phyloP scores from a whole-genome alignment of 2,888 invertebrate genomes.

The Drosophila histrio region DNA sequence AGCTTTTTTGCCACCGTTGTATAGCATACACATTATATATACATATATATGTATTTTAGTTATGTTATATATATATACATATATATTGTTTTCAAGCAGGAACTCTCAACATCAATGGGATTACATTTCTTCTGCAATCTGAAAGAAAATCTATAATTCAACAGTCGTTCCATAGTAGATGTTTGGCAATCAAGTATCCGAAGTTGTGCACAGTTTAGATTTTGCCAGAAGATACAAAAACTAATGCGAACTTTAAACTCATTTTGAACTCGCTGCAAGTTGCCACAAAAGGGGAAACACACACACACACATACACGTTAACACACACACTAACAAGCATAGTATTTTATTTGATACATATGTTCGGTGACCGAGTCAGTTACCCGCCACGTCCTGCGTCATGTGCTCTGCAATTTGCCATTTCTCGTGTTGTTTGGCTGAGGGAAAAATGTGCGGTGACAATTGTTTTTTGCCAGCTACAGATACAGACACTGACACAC shows the following conservation, averaged over 20 bases:
- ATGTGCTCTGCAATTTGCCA: slow-evolving; percentile 65
- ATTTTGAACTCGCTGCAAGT: slow-evolving; percentile 51
- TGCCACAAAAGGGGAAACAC: slow-evolving; percentile 17
- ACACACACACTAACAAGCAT: slow-evolving; percentile 1
- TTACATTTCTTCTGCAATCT: slow-evolving; percentile 1
- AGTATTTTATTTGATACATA: slow-evolving; percentile 37
- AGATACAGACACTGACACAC: slow-evolving; percentile 18
- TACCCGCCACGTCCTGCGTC: slow-evolving; percentile 15
- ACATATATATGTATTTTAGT: too few relatives aligned
- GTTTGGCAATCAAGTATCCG: slow-evolving; percentile 12
- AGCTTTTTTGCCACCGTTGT: too few relatives aligned
- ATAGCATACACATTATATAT: too few relatives aligned
- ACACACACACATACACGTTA: slow-evolving; percentile 8
- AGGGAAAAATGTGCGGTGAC: slow-evolving; percentile 70
- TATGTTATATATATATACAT: too few relatives aligned
- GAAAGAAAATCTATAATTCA: slow-evolving; percentile 10
- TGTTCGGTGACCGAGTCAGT: slow-evolving; percentile 43
- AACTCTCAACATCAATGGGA: not conserved
- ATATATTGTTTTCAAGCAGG: not conserved
- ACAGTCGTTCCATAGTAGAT: slow-evolving; percentile 3
- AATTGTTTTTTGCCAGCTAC: slow-evolving; percentile 59
- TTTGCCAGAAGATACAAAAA: slow-evolving; percentile 34
- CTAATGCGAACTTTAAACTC: slow-evolving; percentile 69
- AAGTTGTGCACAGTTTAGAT: slow-evolving; percentile 10
- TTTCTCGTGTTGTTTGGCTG: slow-evolving; percentile 56